Conservation (phyloP, 2,888 invertebrate genomes). For the Cheilosia urbana region DNA sequence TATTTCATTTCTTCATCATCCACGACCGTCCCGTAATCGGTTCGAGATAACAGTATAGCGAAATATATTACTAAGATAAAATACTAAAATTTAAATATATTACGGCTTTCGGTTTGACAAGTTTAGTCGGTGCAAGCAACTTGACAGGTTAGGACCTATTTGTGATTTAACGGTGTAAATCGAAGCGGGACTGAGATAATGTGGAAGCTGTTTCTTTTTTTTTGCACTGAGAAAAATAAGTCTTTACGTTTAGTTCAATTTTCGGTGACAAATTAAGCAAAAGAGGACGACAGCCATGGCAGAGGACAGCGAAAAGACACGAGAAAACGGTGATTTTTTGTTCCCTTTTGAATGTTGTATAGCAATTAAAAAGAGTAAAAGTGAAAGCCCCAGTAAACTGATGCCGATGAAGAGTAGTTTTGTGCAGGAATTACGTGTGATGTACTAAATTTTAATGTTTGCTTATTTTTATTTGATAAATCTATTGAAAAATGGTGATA, state of each 20-base stretch:
- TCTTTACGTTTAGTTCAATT: background rate
- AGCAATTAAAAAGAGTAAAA: background rate
- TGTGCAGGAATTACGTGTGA: background rate
- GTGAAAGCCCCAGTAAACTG: no score
- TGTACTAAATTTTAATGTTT: no score
- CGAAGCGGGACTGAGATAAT: constrained; percentile 16
- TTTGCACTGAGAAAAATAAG: constrained; percentile 1
- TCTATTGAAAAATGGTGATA: no score
- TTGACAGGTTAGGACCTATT: constrained; percentile 40
- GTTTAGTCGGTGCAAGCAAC: constrained; percentile 57
- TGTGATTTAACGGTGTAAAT: constrained; percentile 1
- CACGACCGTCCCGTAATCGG: constrained; percentile 42
- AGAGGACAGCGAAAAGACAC: constrained; percentile 43
- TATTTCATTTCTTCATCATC: constrained; percentile 14
- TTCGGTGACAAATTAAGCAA: background rate
- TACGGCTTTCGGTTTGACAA: background rate
- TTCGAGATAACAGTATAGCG: constrained; percentile 41
- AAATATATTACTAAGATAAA: background rate
- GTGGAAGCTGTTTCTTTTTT: constrained; percentile 38
- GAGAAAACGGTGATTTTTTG: constrained; percentile 53
- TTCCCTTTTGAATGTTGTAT: background rate
- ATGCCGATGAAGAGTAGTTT: background rate
- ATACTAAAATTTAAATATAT: no score
- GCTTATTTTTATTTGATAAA: no score
- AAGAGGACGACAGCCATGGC: constrained; percentile 35